Base-by-base conservation (phyloP, 2,888 invertebrate species). In the Morpho achilles region DNA sequence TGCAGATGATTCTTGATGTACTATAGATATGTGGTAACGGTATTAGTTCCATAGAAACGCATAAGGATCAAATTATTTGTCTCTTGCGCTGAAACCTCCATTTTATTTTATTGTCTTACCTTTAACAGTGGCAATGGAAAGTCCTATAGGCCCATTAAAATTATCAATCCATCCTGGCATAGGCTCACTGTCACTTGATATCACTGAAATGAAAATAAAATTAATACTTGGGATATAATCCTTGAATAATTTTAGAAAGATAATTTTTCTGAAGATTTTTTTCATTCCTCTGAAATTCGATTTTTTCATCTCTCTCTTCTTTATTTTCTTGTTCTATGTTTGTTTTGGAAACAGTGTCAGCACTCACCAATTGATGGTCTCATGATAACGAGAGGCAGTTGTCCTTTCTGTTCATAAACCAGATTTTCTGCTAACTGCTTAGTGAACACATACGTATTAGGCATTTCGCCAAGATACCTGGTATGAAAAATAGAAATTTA, bases 401-500 rank as follows among this genome's bases (percentile, higher is more conserved):
- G 79, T 7, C 92, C 91, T 44, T 74, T 85, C 56, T 94, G 94
- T 55, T 96, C 95, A 39, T 93, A 91, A 0, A 96, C 92, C 9
- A 96, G 92, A 60, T 95, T 94, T 71, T 99, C 98, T 0, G 96
- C 96, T 62, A 98, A 75, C 58, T 96, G 94, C 80, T 99, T 99
- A 0, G 97, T 95, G 76, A 96, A 97, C 0, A 96, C 96, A 74
- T 99, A 99, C 0, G 98, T 98, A 73, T 99, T 99, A 0, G 98
- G 97, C 52, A 96, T 92, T n/a, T 89, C 87, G 5, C 91, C 92
- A 4, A 95, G 77, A 58, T 91, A 92, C 68, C 94, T 94, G 70
- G 0, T 71, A 72, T 7, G 5, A 6, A 42, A 16, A 16, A 8
- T 32, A 2, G 32, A 32, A 32, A 32, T 32, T 32, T 32, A 32